phyloP scores from a whole-genome alignment of 1,140 invertebrate species.

The Babylonia areolata region DNA sequence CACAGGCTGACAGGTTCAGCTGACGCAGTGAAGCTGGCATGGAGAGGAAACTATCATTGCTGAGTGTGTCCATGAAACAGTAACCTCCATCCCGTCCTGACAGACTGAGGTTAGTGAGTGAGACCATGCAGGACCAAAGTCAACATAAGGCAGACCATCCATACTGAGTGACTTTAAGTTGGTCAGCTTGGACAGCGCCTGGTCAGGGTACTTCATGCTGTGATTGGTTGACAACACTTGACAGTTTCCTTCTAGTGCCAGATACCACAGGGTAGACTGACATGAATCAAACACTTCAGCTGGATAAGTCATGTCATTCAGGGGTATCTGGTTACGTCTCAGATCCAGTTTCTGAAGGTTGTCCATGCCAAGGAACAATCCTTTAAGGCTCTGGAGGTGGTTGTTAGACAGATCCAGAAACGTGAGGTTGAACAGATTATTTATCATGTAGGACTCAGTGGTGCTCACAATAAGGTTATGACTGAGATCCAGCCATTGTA shows the following conservation, averaged over 20 bases:
- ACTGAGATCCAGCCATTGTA: neutral
- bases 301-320: conserved; percentile 16
- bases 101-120: neutral
- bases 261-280: neutral
- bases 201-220: conserved; percentile 8
- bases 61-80: neutral
- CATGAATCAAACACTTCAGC: neutral
- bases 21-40: conserved; percentile 9
- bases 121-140: neutral
- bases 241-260: neutral
- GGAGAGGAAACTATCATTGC: neutral
- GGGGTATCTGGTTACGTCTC: neutral
- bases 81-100: neutral
- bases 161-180: neutral
- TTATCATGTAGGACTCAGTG: too few relatives aligned
- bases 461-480: neutral
- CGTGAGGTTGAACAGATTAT: neutral
- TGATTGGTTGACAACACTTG: too few relatives aligned
- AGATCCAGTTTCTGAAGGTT: conserved; percentile 3
- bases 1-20: conserved; percentile 41
- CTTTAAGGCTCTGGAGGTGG: conserved; percentile 1
- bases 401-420: conserved; percentile 35
- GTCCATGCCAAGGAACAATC: neutral
- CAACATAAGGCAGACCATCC: neutral
- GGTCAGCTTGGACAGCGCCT: neutral